A percentile compares a stretch with the other conserved stretches of the same genome.
Evolutionary conservation across 2,797 vertebrate species (phyloP).

Genomic region (Pseudochirops corinnae): DNA sequence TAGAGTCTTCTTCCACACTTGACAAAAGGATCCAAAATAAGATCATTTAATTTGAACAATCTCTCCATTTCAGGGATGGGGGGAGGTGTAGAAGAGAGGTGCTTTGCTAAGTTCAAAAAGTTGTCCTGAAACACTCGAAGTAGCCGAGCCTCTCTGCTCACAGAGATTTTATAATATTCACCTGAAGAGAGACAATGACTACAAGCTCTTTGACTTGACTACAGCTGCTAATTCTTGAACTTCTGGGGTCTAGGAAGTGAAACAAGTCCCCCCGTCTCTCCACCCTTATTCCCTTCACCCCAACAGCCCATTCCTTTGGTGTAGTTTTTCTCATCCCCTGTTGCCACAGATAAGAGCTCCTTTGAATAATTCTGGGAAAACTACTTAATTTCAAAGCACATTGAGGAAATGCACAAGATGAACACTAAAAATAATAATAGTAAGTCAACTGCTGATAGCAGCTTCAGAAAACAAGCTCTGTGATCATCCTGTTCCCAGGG

Average conservation of each 20-base stretch:
- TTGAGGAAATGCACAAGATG: not conserved
- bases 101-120: not conserved
- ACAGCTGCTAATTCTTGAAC: not conserved
- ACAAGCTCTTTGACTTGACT: not conserved
- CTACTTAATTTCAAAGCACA: not conserved
- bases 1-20: constrained; percentile 46
- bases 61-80: not conserved
- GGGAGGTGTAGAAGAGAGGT: not conserved
- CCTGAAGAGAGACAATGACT: not conserved
- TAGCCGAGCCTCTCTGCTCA: not conserved
- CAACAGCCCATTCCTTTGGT: not conserved
- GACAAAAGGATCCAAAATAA: constrained; percentile 61
- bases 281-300: not conserved
- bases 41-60: constrained; percentile 3
- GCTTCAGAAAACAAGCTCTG: not conserved
- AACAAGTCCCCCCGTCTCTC: rapidly evolving
- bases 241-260: not conserved
- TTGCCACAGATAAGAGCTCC: not conserved
- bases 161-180: not conserved
- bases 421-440: not conserved
- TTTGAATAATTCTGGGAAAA: not conserved
- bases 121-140: not conserved
- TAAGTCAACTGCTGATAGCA: not conserved
- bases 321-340: not conserved
- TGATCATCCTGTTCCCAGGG: not conserved